These are phyloP conservation scores for Pangasius sanitwongsei DNA, from an alignment of 2,797 vertebrate genomes.

Conservation along the genomic window DNA sequence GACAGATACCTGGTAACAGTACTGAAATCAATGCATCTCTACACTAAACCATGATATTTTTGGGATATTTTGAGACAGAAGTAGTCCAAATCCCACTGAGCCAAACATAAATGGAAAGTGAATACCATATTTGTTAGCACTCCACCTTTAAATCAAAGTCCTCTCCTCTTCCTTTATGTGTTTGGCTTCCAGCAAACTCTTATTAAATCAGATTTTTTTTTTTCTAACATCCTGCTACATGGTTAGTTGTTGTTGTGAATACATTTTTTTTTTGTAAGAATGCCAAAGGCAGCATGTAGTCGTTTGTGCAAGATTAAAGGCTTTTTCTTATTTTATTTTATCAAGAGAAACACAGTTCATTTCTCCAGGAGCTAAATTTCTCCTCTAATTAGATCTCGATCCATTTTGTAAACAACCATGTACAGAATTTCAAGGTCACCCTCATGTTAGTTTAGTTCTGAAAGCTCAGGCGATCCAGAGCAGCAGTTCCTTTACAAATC, in stretches of 20 bases:
- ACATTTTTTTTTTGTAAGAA: not conserved
- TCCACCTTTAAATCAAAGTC: not conserved
- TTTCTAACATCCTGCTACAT: not conserved
- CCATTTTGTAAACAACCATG: constrained; percentile 18
- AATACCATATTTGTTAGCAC: not conserved
- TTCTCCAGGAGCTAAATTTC: constrained; percentile 10
- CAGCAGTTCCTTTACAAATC: not conserved
- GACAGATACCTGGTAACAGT: not conserved
- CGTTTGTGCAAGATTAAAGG: constrained; percentile 18
- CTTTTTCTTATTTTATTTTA: not conserved
- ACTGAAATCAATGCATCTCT: not conserved
- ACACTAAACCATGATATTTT: not conserved
- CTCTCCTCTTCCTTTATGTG: not conserved
- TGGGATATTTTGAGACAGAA: not conserved
- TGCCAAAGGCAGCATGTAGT: constrained; percentile 19
- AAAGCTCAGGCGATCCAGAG: not conserved
- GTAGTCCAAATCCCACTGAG: not conserved
- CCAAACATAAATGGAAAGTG: not conserved
- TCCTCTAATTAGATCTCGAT: constrained; percentile 26
- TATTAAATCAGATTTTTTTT: not conserved
- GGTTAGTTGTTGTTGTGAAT: not conserved
- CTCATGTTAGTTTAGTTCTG: constrained; percentile 3
- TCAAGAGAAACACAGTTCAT: not conserved
- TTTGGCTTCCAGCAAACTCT: constrained; percentile 13
- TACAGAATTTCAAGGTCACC: constrained; percentile 1